Percentiles rank a stretch among this genome's conserved stretches.
Evolutionary conservation across 2,888 invertebrate species (phyloP).

Genomic region (Chaitophorus viminalis): DNA sequence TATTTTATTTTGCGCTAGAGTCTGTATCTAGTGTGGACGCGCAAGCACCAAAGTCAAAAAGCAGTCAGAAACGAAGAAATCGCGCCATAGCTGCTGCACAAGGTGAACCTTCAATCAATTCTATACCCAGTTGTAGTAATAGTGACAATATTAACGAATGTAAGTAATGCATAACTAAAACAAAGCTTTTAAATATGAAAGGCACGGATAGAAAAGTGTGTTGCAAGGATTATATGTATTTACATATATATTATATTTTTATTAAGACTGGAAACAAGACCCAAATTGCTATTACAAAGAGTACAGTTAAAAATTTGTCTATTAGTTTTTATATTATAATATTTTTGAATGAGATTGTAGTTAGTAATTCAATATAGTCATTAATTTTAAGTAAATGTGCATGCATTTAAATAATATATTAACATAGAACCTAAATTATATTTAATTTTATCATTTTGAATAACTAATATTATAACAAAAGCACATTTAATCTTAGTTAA

Average conservation of each 20-base stretch:
- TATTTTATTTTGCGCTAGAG: conserved; percentile 68
- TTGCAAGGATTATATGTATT: conserved; percentile 5
- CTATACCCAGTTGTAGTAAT: conserved; percentile 60
- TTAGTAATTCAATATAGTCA: background rate
- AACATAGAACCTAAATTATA: background rate
- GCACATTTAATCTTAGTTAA: conserved; percentile 2
- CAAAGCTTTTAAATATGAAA: conserved; percentile 36
- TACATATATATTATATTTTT: background rate
- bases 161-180: conserved; percentile 42
- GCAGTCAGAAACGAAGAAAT: conserved; percentile 68
- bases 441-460: background rate
- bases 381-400: conserved; percentile 4
- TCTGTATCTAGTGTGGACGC: conserved; percentile 74
- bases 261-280: background rate
- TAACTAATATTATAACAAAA: conserved; percentile 40
- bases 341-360: background rate
- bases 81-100: conserved; percentile 65
- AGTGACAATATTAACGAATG: conserved; percentile 36
- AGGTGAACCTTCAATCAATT: conserved; percentile 65
- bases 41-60: conserved; percentile 70
- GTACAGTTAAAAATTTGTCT: conserved; percentile 12
- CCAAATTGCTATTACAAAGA: background rate
- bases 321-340: background rate
- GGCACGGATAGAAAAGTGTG: conserved; percentile 36
- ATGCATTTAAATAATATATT: conserved; percentile 14